phyloP scores from a whole-genome alignment of 2,888 invertebrate species.

The Rhimphoctona megacephalus region DNA sequence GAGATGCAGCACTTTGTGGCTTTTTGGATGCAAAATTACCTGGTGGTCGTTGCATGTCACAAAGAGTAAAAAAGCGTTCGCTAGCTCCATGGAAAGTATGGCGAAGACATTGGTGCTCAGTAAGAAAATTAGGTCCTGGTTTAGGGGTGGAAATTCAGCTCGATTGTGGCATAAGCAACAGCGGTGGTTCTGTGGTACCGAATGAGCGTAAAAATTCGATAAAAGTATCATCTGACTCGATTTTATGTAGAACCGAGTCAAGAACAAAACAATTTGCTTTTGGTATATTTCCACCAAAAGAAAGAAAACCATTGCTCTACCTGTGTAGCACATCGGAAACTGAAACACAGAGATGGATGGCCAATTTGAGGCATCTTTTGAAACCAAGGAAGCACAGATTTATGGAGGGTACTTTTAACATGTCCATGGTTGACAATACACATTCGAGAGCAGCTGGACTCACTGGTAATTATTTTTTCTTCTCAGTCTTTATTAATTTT shows the following conservation, averaged over 20 bases:
- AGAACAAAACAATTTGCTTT: constrained; percentile 90
- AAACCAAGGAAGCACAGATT: constrained; percentile 84
- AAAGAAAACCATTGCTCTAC: constrained; percentile 88
- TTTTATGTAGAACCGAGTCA: constrained; percentile 89
- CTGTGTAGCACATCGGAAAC: constrained; percentile 88
- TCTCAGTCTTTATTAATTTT: not conserved
- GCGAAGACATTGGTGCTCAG: constrained; percentile 82
- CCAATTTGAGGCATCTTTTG: constrained; percentile 82
- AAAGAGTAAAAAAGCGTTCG: constrained; percentile 78
- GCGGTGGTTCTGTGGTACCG: constrained; percentile 60
- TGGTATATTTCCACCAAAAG: constrained; percentile 88
- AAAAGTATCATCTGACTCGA: constrained; percentile 87
- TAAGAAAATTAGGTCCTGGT: constrained; percentile 77
- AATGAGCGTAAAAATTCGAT: constrained; percentile 78
- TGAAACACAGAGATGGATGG: constrained; percentile 90
- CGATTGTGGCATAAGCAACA: constrained; percentile 74
- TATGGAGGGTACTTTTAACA: constrained; percentile 86
- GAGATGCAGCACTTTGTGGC: constrained; percentile 79
- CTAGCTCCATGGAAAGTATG: constrained; percentile 80
- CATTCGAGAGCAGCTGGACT: constrained; percentile 88
- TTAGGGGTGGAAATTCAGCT: constrained; percentile 76
- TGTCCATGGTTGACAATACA: constrained; percentile 88
- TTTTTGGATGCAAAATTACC: constrained; percentile 81
- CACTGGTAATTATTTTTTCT: constrained; percentile 77
- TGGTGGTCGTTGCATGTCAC: constrained; percentile 77